These are phyloP conservation scores for Chelonus formosanus DNA, from an alignment of 2,888 invertebrate species.

Conservation along the genomic window DNA sequence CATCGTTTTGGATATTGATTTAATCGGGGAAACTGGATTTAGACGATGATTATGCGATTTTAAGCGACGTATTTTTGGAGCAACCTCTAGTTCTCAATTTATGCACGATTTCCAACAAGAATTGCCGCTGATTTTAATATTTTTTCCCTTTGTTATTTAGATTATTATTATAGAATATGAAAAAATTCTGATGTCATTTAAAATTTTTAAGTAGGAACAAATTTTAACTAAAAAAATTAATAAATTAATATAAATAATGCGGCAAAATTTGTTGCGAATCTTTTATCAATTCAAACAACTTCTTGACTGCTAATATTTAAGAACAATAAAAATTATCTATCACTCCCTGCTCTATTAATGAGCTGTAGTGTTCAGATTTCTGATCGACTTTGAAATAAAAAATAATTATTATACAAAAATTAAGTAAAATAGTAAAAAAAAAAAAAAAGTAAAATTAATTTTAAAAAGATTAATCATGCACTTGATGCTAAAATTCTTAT, in stretches of 20 bases:
- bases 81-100: constrained; percentile 25
- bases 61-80: constrained; percentile 27
- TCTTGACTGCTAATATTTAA: constrained; percentile 47
- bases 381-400: constrained; percentile 46
- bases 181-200: too few species aligned
- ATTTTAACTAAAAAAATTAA: constrained; percentile 1
- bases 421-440: constrained; percentile 23
- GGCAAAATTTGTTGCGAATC: constrained; percentile 21
- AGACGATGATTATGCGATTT: constrained; percentile 16
- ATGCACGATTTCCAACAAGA: constrained; percentile 21
- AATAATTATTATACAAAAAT: constrained; percentile 1
- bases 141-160: neutral
- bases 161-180: too few species aligned
- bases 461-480: constrained; percentile 14
- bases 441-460: constrained; percentile 23
- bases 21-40: constrained; percentile 18
- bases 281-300: constrained; percentile 26
- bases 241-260: neutral
- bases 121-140: constrained; percentile 7
- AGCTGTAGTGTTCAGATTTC: constrained; percentile 63
- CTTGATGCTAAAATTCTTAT: constrained; percentile 37
- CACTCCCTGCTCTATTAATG: constrained; percentile 37
- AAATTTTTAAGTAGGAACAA: too few species aligned
- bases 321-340: constrained; percentile 39
- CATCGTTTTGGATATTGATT: constrained; percentile 10